These are phyloP conservation scores for Melopsittacus undulatus DNA, from an alignment of 2,797 vertebrate species.

Conservation along the genomic window DNA sequence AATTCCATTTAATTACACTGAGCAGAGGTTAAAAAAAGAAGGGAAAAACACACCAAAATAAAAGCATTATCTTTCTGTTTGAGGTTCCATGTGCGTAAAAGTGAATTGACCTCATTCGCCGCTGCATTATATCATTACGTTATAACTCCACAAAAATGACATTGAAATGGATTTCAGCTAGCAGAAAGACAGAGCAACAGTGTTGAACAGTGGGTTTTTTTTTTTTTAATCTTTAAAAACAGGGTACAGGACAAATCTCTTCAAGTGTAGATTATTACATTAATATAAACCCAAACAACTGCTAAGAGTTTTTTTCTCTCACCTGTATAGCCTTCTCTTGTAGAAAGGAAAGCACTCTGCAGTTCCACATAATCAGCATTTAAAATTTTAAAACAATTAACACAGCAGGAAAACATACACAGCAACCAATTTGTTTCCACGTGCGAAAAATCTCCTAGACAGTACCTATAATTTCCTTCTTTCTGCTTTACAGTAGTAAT, in stretches of 20 bases:
- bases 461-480: not conserved
- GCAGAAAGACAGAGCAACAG: not conserved
- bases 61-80: not conserved
- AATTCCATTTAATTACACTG: slow-evolving; percentile 35
- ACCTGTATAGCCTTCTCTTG: not conserved
- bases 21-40: not conserved
- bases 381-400: not conserved
- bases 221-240: not conserved
- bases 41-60: not conserved
- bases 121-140: not conserved
- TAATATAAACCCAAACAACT: not conserved
- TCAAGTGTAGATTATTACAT: not conserved
- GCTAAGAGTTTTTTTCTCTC: not conserved
- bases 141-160: not conserved
- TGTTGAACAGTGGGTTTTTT: not conserved
- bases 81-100: not conserved
- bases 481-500: not conserved
- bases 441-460: not conserved
- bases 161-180: not conserved
- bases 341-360: not conserved
- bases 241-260: not conserved
- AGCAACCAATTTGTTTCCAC: not conserved
- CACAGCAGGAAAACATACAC: not conserved
- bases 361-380: not conserved
- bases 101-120: not conserved